Conservation (phyloP, 2,888 invertebrate species). For the Hypena proboscidalis region DNA sequence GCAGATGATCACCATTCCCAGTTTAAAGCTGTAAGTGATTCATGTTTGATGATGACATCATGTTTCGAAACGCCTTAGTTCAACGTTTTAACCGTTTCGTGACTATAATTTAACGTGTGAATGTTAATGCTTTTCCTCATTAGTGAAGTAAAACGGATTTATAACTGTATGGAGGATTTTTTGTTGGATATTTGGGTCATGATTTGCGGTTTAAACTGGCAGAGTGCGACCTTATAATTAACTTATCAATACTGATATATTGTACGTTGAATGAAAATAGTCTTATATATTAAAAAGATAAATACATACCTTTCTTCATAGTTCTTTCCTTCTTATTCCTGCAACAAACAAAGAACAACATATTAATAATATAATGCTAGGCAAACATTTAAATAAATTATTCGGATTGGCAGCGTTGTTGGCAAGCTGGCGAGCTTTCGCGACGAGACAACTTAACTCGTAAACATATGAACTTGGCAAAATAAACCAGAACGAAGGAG, state of each 20-base stretch:
- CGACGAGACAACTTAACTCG: slow-evolving; percentile 26
- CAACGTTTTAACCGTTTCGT: slow-evolving; percentile 20
- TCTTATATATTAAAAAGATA: slow-evolving; percentile 1
- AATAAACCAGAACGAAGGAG: slow-evolving; percentile 6
- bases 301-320: slow-evolving; percentile 72
- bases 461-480: slow-evolving; percentile 28
- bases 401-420: slow-evolving; percentile 18
- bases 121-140: slow-evolving; percentile 36
- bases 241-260: no score
- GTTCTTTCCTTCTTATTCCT: slow-evolving; percentile 72
- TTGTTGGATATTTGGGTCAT: no score
- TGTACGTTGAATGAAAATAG: no score
- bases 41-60: no score
- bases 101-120: slow-evolving; percentile 29
- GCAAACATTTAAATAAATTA: slow-evolving; percentile 33
- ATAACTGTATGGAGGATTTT: no score
- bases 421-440: slow-evolving; percentile 5
- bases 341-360: slow-evolving; percentile 57
- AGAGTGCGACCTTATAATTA: no score
- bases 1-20: no score
- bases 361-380: slow-evolving; percentile 24
- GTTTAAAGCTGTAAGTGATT: no score
- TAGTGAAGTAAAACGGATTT: slow-evolving; percentile 25
- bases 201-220: no score
- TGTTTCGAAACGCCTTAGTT: not conserved